Percentiles rank a stretch among this genome's conserved stretches.
Evolutionary conservation across 2,113 vertebrate species (phyloP).

Genomic region (Ceyx cyanopectus): DNA sequence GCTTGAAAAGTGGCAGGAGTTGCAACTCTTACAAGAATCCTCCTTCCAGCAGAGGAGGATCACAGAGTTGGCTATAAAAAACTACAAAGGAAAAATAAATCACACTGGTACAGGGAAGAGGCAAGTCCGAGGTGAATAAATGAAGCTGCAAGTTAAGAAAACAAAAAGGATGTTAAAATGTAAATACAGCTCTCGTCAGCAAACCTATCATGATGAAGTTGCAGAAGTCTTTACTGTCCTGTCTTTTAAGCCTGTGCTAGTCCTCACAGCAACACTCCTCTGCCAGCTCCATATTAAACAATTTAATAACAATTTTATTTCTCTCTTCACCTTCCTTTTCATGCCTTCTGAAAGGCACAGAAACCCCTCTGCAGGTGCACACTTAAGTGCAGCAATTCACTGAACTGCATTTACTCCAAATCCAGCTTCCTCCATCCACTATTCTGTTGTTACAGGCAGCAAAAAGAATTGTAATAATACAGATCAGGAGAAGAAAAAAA

Average conservation of each 20-base stretch:
- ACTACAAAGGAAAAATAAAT: neutral
- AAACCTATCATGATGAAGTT: neutral
- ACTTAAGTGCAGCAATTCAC: neutral
- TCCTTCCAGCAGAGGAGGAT: neutral
- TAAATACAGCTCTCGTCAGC: neutral
- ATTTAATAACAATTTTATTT: neutral
- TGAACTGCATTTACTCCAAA: neutral
- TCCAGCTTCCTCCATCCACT: neutral
- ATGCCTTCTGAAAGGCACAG: neutral
- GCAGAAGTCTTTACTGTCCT: neutral
- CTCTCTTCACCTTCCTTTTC: neutral
- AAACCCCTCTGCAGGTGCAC: accelerated
- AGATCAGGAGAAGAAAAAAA: neutral
- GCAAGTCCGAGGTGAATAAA: neutral
- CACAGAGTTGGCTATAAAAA: neutral
- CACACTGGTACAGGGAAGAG: neutral
- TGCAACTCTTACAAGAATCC: neutral
- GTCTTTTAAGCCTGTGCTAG: neutral
- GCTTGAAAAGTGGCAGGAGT: neutral
- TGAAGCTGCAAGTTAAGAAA: neutral
- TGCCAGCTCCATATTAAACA: neutral
- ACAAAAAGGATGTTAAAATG: neutral
- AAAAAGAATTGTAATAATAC: neutral
- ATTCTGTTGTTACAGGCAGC: neutral
- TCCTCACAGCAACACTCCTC: neutral